A percentile compares a stretch with the other conserved stretches of the same genome.
phyloP scores from a whole-genome alignment of 1,140 invertebrate species.

The Drosophila prosaltans region DNA sequence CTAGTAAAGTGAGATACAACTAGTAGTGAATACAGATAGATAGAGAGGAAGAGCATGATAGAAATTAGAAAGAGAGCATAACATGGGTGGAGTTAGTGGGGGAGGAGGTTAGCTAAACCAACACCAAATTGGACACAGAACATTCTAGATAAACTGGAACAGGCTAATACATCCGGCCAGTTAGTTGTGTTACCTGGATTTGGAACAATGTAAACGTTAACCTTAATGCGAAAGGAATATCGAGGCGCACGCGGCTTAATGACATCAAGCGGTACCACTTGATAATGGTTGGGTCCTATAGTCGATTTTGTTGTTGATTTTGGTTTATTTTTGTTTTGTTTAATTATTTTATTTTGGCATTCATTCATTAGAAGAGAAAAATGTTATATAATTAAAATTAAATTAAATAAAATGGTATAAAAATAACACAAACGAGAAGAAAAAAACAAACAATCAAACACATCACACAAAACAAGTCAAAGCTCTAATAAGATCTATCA shows the following conservation, averaged over 20 bases:
- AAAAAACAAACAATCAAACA: constrained; percentile 23
- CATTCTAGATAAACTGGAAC: not conserved
- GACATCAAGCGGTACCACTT: constrained; percentile 77
- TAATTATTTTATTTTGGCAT: constrained; percentile 25
- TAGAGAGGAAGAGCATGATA: not conserved
- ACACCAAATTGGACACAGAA: constrained; percentile 33
- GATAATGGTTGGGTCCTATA: constrained; percentile 78
- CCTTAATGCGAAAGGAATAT: constrained; percentile 81
- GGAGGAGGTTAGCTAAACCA: constrained; percentile 17
- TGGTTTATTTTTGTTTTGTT: not conserved
- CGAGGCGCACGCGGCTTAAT: constrained; percentile 75
- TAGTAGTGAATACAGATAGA: constrained; percentile 13
- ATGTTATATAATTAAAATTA: constrained; percentile 53
- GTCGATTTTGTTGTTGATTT: constrained; percentile 19
- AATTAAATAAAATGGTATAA: constrained; percentile 36
- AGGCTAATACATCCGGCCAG: constrained; percentile 28
- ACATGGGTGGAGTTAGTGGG: constrained; percentile 22
- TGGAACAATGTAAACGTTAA: constrained; percentile 75
- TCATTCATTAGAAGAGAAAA: constrained; percentile 51
- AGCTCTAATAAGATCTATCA: constrained; percentile 20
- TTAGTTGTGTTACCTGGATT: constrained; percentile 82
- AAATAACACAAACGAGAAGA: too few species aligned
- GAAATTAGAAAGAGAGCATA: not conserved
- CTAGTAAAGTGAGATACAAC: constrained; percentile 46
- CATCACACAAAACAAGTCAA: constrained; percentile 21